These are phyloP conservation scores for Gastrophysa polygoni DNA, from an alignment of 2,888 invertebrate species.

Conservation along the genomic window DNA sequence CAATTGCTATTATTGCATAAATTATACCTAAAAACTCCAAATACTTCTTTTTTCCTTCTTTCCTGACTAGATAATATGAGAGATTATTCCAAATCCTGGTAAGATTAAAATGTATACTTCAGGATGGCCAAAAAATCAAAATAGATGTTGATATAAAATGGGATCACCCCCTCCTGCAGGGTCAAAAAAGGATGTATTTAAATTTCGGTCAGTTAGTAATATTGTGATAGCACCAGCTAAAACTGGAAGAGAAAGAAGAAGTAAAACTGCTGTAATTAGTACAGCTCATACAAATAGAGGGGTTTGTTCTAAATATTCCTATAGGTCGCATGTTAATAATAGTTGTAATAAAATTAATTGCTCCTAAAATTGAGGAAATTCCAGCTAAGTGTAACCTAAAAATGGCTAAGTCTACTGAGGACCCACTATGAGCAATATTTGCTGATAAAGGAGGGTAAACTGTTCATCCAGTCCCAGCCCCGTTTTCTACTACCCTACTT, in stretches of 20 bases:
- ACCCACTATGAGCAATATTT: slow-evolving; percentile 19
- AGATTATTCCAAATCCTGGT: slow-evolving; percentile 72
- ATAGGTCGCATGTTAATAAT: slow-evolving; percentile 72
- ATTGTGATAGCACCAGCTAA: slow-evolving; percentile 82
- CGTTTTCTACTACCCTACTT: slow-evolving; percentile 70
- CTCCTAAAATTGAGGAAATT: slow-evolving; percentile 74
- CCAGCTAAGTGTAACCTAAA: slow-evolving; percentile 79
- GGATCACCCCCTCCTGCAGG: slow-evolving; percentile 81
- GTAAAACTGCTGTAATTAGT: slow-evolving; percentile 67
- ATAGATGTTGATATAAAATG: slow-evolving; percentile 81
- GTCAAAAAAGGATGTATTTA: slow-evolving; percentile 83
- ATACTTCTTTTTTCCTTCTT: slow-evolving; percentile 58
- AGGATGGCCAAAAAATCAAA: slow-evolving; percentile 88
- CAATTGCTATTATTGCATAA: slow-evolving; percentile 79
- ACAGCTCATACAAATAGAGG: slow-evolving; percentile 79
- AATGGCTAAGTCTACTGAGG: slow-evolving; percentile 72
- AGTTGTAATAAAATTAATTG: slow-evolving; percentile 81
- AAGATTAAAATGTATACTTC: slow-evolving; percentile 76
- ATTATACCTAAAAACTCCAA: slow-evolving; percentile 24
- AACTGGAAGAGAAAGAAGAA: slow-evolving; percentile 74
- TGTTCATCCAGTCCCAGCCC: slow-evolving; percentile 80
- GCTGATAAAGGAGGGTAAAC: slow-evolving; percentile 29
- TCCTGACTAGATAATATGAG: slow-evolving; percentile 77
- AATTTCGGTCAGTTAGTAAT: slow-evolving; percentile 77
- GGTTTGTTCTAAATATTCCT: slow-evolving; percentile 68